Evolutionary conservation across 2,113 vertebrate species (phyloP).

Genomic region (Phaethornis superciliosus): DNA sequence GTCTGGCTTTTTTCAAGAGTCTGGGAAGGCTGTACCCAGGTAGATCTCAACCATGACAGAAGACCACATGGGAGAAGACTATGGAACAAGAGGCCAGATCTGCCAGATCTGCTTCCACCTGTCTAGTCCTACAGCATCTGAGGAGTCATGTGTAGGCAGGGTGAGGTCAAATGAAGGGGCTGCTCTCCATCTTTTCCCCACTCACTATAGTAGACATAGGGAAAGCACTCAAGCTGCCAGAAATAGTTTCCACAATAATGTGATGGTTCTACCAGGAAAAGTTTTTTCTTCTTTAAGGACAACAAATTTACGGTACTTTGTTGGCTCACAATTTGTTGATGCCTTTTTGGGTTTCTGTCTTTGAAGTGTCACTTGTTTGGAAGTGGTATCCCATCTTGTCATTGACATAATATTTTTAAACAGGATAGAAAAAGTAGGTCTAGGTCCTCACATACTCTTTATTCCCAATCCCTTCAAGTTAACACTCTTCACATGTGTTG

Average conservation of each 20-base stretch:
- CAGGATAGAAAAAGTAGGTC: not conserved
- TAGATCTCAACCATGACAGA: not conserved
- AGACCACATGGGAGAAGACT: fast-evolving
- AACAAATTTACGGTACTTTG: not conserved
- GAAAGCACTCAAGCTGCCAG: not conserved
- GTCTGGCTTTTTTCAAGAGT: not conserved
- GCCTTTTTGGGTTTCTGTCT: not conserved
- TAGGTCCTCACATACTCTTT: not conserved
- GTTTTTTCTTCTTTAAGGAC: not conserved
- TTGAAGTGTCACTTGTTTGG: not conserved
- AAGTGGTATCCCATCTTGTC: not conserved
- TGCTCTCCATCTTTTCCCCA: not conserved
- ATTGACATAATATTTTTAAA: not conserved
- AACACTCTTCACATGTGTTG: fast-evolving
- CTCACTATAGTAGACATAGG: not conserved
- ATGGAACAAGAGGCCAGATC: not conserved
- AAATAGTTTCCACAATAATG: not conserved
- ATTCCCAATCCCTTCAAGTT: not conserved
- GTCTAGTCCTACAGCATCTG: not conserved
- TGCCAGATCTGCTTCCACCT: not conserved
- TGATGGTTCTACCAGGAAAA: not conserved
- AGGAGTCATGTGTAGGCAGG: not conserved
- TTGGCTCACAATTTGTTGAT: not conserved
- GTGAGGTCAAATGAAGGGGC: not conserved
- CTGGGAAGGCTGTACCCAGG: not conserved